These are phyloP conservation scores for Lepidothrix coronata DNA, from an alignment of 2,113 vertebrate genomes.

Conservation along the genomic window DNA sequence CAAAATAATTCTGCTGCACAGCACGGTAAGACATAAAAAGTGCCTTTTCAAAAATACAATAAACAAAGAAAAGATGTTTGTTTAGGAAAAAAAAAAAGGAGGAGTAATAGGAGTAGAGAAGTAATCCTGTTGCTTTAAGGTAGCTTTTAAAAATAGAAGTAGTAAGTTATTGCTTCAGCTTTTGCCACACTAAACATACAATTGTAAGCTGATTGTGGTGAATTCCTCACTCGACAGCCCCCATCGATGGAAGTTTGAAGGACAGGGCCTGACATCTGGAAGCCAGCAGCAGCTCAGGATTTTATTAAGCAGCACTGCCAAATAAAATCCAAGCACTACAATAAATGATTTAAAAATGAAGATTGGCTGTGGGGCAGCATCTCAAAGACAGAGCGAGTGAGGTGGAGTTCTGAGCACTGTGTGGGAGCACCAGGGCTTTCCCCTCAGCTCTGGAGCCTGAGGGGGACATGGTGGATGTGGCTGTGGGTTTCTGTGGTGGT, in stretches of 20 bases:
- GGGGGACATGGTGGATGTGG: fast-evolving
- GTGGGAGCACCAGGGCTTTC: not conserved
- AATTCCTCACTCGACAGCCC: not conserved
- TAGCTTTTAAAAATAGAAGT: conserved; percentile 1
- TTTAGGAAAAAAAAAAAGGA: not conserved
- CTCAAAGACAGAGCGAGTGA: not conserved
- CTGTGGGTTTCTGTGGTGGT: not conserved
- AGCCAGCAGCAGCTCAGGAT: not conserved
- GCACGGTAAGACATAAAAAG: not conserved
- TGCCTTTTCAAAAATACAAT: not conserved
- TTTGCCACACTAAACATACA: not conserved
- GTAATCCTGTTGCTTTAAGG: not conserved
- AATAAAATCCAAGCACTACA: not conserved
- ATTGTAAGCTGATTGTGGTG: conserved; percentile 1
- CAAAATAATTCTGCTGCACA: not conserved
- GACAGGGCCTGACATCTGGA: not conserved
- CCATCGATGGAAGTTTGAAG: not conserved
- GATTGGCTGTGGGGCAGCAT: not conserved
- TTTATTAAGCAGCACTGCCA: not conserved
- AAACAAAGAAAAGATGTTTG: not conserved
- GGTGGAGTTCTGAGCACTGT: not conserved
- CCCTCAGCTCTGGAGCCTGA: not conserved
- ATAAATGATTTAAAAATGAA: not conserved
- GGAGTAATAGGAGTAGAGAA: not conserved
- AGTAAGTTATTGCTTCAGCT: not conserved